Conservation (phyloP, 1,140 invertebrate species). For the Monomorium pharaonis region DNA sequence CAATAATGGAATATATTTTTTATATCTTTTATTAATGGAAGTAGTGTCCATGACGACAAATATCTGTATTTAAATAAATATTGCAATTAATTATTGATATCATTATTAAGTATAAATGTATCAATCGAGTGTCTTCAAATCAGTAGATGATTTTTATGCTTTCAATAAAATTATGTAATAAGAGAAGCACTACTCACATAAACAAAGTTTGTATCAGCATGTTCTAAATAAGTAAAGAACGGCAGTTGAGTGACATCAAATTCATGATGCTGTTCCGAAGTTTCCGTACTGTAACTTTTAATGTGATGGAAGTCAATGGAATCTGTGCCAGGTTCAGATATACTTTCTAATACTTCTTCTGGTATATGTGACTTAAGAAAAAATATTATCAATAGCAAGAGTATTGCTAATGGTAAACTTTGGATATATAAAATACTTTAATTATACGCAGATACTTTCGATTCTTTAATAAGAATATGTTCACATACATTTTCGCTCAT, state of each 20-base stretch:
- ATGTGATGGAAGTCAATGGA: conserved; percentile 90
- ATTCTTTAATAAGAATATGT: conserved; percentile 10
- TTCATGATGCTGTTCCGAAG: conserved; percentile 85
- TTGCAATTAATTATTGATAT: conserved; percentile 18
- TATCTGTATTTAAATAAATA: conserved; percentile 84
- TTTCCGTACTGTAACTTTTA: conserved; percentile 86
- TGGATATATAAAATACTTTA: conserved; percentile 11
- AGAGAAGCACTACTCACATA: conserved; percentile 88
- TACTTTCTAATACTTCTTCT: conserved; percentile 88
- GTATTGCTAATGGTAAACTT: background rate
- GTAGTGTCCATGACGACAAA: conserved; percentile 90
- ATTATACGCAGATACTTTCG: conserved; percentile 13
- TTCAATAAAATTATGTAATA: background rate
- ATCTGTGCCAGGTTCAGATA: conserved; percentile 89
- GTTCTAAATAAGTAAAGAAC: conserved; percentile 91
- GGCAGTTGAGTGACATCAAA: conserved; percentile 89
- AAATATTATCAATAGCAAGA: conserved; percentile 40
- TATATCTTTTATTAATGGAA: conserved; percentile 86
- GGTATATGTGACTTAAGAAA: conserved; percentile 87
- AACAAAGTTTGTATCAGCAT: conserved; percentile 93
- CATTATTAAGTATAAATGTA: background rate
- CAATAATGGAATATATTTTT: conserved; percentile 90
- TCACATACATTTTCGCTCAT: conserved; percentile 89
- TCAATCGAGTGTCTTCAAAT: background rate
- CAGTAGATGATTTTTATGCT: background rate